Conservation (phyloP, 2,888 invertebrate species). For the Pristionchus japonicus region DNA sequence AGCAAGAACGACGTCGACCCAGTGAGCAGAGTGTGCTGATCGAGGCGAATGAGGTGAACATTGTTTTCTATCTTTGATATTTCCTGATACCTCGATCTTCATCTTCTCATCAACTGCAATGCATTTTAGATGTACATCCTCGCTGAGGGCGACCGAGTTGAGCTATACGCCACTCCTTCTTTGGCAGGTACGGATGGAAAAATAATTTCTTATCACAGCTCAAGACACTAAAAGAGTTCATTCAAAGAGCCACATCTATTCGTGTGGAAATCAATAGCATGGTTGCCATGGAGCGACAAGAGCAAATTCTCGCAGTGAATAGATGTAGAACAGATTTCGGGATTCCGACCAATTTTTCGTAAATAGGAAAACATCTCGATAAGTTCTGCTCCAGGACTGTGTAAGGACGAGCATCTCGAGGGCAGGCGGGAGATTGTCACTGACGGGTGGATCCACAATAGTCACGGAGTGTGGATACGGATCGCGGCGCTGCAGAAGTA, state of each 20-base stretch:
- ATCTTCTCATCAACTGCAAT: not conserved
- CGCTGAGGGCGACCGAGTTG: slow-evolving; percentile 57
- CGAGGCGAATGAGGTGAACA: slow-evolving; percentile 56
- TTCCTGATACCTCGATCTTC: not conserved
- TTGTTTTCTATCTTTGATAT: not conserved
- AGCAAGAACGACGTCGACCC: slow-evolving; percentile 47
- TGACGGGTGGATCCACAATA: slow-evolving; percentile 67
- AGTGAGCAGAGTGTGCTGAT: slow-evolving; percentile 63
- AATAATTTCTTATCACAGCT: too few species aligned
- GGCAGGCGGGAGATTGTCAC: slow-evolving; percentile 58
- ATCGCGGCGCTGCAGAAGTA: slow-evolving; percentile 58
- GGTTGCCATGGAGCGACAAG: too few species aligned
- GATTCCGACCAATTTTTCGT: too few species aligned
- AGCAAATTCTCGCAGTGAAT: too few species aligned
- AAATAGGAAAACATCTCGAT: too few species aligned
- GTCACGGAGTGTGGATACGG: slow-evolving; percentile 66
- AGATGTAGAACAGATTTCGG: too few species aligned
- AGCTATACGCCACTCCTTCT: slow-evolving; percentile 56
- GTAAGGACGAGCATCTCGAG: slow-evolving; percentile 35
- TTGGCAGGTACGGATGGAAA: slow-evolving; percentile 41
- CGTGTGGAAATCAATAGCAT: too few species aligned
- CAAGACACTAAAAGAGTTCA: too few species aligned
- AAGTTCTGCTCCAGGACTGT: not conserved
- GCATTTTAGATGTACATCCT: slow-evolving; percentile 55
- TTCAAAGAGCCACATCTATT: too few species aligned